Conservation (phyloP, 1,140 invertebrate species). For the Zelostemma sp. region DNA sequence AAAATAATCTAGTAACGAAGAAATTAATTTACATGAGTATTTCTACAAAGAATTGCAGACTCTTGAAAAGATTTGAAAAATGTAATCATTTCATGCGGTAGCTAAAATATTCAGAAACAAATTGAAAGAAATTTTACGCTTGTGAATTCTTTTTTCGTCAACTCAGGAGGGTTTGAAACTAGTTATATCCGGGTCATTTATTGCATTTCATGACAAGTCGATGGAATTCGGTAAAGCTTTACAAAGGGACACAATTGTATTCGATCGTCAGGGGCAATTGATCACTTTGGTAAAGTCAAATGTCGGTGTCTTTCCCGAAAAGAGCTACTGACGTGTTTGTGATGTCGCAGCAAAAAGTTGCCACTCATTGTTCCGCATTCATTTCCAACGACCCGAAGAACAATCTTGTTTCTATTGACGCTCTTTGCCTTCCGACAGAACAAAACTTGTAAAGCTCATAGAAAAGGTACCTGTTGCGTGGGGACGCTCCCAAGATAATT, state of each 20-base stretch:
- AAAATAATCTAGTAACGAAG: no score
- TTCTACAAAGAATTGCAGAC: no score
- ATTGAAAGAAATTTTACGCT: no score
- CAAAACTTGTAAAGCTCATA: slow-evolving; percentile 23
- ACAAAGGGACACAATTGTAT: not conserved
- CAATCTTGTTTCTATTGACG: slow-evolving; percentile 11
- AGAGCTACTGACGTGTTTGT: not conserved
- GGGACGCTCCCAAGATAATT: slow-evolving; percentile 8
- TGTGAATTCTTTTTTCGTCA: no score
- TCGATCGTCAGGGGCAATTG: no score
- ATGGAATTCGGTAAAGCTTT: not conserved
- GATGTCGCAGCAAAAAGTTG: slow-evolving; percentile 16
- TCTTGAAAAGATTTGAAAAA: no score
- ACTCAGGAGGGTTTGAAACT: no score
- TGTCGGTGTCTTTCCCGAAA: not conserved
- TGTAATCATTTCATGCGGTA: no score
- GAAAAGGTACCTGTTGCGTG: slow-evolving; percentile 30
- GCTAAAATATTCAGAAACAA: no score
- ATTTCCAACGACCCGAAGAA: slow-evolving; percentile 12
- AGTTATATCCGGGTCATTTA: no score
- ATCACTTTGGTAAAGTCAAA: not conserved
- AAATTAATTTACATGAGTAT: no score
- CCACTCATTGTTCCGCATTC: slow-evolving; percentile 24
- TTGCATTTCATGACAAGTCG: not conserved
- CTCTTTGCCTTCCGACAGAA: slow-evolving; percentile 10